phyloP scores from a whole-genome alignment of 2,888 invertebrate genomes.

The Neria commutata region DNA sequence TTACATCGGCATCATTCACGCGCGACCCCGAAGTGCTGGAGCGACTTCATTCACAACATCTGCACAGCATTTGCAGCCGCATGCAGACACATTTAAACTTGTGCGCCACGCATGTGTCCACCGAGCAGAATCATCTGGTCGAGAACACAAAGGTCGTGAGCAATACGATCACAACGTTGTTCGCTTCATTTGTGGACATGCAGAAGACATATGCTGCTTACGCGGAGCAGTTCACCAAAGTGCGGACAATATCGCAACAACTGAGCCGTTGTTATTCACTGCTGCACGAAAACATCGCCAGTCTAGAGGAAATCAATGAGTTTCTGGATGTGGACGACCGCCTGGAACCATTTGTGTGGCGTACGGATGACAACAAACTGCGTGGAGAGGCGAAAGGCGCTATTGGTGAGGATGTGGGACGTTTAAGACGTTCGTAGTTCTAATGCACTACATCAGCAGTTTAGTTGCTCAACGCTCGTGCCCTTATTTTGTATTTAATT shows the following conservation, averaged over 20 bases:
- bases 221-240: constrained; percentile 83
- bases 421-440: constrained; percentile 44
- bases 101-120: constrained; percentile 80
- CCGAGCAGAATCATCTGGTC: constrained; percentile 78
- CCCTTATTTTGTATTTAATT: no score
- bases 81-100: constrained; percentile 85
- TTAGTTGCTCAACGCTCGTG: no score
- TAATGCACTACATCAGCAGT: no score
- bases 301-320: constrained; percentile 84
- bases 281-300: constrained; percentile 83
- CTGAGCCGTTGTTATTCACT: constrained; percentile 80
- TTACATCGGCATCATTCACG: constrained; percentile 74
- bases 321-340: constrained; percentile 81
- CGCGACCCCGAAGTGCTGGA: constrained; percentile 88
- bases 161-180: constrained; percentile 72
- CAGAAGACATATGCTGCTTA: constrained; percentile 85
- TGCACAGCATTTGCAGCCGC: constrained; percentile 77
- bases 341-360: constrained; percentile 89
- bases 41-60: constrained; percentile 67
- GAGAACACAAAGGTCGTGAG: constrained; percentile 78
- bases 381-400: constrained; percentile 51
- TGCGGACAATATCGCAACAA: constrained; percentile 82
- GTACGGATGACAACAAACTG: constrained; percentile 66
- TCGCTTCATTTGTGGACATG: constrained; percentile 74
- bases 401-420: constrained; percentile 38